Conservation (phyloP, 2,797 vertebrate species). For the Pelochelys cantorii region DNA sequence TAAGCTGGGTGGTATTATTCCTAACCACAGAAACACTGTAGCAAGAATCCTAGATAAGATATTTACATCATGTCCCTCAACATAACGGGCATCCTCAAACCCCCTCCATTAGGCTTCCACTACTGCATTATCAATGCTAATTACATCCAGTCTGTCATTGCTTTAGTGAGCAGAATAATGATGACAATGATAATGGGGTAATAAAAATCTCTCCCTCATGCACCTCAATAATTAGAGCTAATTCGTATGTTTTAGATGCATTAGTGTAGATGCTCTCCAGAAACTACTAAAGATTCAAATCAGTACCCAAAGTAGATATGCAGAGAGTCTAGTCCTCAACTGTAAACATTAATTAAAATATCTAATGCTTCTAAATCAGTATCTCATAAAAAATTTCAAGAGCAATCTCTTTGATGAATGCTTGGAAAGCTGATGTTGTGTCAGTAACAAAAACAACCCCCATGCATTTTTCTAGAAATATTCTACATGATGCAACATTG, state of each 20-base stretch:
- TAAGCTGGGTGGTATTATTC: not conserved
- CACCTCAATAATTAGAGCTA: not conserved
- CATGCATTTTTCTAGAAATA: not conserved
- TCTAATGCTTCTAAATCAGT: not conserved
- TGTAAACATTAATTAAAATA: conserved; percentile 38
- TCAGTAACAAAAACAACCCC: not conserved
- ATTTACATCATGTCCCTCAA: not conserved
- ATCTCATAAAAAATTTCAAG: not conserved
- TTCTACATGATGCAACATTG: not conserved
- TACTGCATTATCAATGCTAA: conserved; percentile 38
- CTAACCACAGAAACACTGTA: not conserved
- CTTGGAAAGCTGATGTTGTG: not conserved
- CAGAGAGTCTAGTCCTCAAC: not conserved
- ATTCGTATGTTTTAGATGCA: not conserved
- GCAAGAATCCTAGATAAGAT: not conserved
- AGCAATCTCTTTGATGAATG: not conserved
- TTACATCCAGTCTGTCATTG: not conserved
- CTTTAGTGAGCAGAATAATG: not conserved
- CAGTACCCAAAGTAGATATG: not conserved
- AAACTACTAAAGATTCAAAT: conserved; percentile 12
- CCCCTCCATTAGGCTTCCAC: not conserved
- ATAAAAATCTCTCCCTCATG: not conserved
- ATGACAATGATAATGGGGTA: conserved; percentile 2
- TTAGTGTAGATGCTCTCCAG: conserved; percentile 24
- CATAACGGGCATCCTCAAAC: not conserved